Evolutionary conservation across 2,797 vertebrate species (phyloP).

Genomic region (Eptatretus atami): DNA sequence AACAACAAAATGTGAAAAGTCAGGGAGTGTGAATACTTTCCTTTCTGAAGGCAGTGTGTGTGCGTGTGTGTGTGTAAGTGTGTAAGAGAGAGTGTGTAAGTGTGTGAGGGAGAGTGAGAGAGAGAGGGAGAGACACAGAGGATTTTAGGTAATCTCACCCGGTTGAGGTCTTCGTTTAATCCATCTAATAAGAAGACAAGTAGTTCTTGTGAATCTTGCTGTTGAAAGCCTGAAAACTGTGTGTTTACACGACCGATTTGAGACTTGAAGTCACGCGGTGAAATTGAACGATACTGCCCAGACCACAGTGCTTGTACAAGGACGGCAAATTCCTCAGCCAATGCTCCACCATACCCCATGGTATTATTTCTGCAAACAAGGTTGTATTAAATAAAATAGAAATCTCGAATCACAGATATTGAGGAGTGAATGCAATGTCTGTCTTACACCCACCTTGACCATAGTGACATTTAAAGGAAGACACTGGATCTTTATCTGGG

Average conservation of each 20-base stretch:
- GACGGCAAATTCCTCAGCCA: slow-evolving; percentile 82
- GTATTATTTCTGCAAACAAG: slow-evolving; percentile 35
- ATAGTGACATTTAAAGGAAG: too few relatives aligned
- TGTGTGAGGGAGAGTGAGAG: too few relatives aligned
- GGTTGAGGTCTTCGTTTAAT: slow-evolving; percentile 74
- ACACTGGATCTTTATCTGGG: too few relatives aligned
- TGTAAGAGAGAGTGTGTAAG: too few relatives aligned
- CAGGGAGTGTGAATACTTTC: too few relatives aligned
- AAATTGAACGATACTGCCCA: slow-evolving; percentile 67
- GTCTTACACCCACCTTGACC: too few relatives aligned
- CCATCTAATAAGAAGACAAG: slow-evolving; percentile 93
- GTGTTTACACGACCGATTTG: slow-evolving; percentile 89
- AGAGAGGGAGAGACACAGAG: background rate
- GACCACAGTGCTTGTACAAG: slow-evolving; percentile 88
- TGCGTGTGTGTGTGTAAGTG: too few relatives aligned
- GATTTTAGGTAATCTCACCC: background rate
- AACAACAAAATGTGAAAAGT: too few relatives aligned
- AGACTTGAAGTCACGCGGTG: slow-evolving; percentile 70
- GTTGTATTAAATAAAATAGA: slow-evolving; percentile 6
- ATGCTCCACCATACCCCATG: slow-evolving; percentile 78
- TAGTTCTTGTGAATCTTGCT: slow-evolving; percentile 89
- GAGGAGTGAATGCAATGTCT: background rate
- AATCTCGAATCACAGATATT: background rate
- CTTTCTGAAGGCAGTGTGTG: too few relatives aligned
- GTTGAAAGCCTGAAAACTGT: slow-evolving; percentile 56